phyloP scores from a whole-genome alignment of 1,140 invertebrate genomes.

The Hormaphis cornu region DNA sequence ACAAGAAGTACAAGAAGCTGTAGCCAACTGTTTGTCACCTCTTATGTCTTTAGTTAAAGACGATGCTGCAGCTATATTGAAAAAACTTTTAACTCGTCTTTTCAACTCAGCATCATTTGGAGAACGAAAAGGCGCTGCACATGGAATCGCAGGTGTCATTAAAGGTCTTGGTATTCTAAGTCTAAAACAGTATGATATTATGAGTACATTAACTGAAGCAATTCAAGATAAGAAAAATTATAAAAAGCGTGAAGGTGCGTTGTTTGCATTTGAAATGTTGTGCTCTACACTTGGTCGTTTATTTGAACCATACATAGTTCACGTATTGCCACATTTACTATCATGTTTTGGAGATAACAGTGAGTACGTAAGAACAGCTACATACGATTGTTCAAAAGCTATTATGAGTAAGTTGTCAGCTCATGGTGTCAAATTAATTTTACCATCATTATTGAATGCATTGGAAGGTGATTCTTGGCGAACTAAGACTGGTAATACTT shows the following conservation, averaged over 20 bases:
- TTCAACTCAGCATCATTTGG: slow-evolving; percentile 92
- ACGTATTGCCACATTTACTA: slow-evolving; percentile 88
- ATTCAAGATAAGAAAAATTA: slow-evolving; percentile 97
- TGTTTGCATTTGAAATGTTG: slow-evolving; percentile 94
- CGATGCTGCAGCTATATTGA: slow-evolving; percentile 77
- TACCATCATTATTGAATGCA: slow-evolving; percentile 78
- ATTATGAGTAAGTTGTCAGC: slow-evolving; percentile 94
- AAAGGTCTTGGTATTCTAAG: slow-evolving; percentile 82
- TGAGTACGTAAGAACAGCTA: slow-evolving; percentile 81
- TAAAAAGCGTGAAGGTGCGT: slow-evolving; percentile 82
- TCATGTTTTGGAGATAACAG: slow-evolving; percentile 92
- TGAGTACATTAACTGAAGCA: slow-evolving; percentile 84
- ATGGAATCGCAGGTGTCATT: slow-evolving; percentile 65
- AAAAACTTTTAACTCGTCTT: slow-evolving; percentile 77
- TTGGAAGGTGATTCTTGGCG: slow-evolving; percentile 97
- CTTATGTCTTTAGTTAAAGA: slow-evolving; percentile 85
- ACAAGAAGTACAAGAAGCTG: slow-evolving; percentile 94
- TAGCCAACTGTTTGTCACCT: slow-evolving; percentile 90
- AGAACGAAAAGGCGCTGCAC: slow-evolving; percentile 85
- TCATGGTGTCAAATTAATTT: slow-evolving; percentile 92
- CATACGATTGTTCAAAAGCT: slow-evolving; percentile 87
- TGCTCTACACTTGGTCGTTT: slow-evolving; percentile 88
- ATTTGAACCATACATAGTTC: slow-evolving; percentile 98
- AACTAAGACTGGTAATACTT: slow-evolving; percentile 76
- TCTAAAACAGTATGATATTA: slow-evolving; percentile 90